Base-by-base conservation (phyloP, 2,113 vertebrate genomes). In the Oostethus manadensis region DNA sequence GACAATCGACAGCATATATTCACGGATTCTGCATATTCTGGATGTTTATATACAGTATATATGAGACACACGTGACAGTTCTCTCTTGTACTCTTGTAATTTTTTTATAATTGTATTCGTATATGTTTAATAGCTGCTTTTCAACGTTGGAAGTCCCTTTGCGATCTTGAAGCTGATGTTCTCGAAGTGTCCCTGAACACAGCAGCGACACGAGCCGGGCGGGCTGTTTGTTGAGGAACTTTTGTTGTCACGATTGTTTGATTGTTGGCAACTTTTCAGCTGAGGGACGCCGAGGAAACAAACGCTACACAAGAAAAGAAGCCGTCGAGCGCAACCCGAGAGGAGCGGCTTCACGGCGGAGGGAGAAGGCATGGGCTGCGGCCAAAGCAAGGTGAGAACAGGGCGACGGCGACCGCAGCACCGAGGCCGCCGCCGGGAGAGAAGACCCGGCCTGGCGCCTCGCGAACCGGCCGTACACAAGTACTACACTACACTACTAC, bases 341-440 rank as follows among this genome's bases (percentile, higher is more conserved):
- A 11, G 3, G 49, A 60, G 51, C 50, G 6, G 61, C 59, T 60
- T 58, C 16, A 26, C 9, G 21, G 47, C 44, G 40, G 64, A 60
- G 64, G n/a, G 53, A 53, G 67, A 77, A 76, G 79, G 58, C 23
- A 89, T 89, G 89, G 89, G 89, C 66, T 89, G 88, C 80, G 61
- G 51, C 65, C 76, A 87, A 49, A 90, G 89, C 47, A 89, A 86
- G 77, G 79, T 83, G 62, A 82, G 84, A 16, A 1, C 10, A 7
- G 38, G 13, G 5, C 40, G 38, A 51, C 9, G 38, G 38, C 38
- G 35, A 56, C 55, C 55, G 8, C 11, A 8, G 33, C 8, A 35
- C 18, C 8, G 18, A 42, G 23, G 23, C 10, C 46, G 45, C 46
- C 46, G 9, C 18, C 20, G 46, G 18, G 46, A 33, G 29, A 7